phyloP scores from a whole-genome alignment of 2,888 invertebrate species.

The Patella ulyssiponensis region DNA sequence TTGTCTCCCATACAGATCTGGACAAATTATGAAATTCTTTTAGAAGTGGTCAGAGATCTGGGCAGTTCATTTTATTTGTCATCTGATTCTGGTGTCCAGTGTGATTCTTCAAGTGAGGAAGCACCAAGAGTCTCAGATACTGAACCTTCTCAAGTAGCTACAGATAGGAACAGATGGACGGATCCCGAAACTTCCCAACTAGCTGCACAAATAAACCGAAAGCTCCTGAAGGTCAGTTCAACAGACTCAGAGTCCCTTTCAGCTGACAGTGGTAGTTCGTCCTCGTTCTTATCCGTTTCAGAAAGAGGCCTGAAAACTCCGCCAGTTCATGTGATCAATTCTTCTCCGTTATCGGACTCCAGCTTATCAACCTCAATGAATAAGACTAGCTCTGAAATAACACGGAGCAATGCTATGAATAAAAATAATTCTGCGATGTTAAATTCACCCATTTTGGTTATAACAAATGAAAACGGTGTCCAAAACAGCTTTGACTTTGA shows the following conservation, averaged over 20 bases:
- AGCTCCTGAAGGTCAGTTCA: background rate
- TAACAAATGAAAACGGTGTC: background rate
- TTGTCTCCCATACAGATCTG: conserved; percentile 44
- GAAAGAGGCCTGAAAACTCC: background rate
- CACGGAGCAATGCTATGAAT: background rate
- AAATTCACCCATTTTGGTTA: background rate
- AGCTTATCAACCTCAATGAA: background rate
- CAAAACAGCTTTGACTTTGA: background rate
- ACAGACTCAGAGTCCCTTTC: background rate
- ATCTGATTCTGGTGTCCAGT: conserved; percentile 47
- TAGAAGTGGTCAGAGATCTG: conserved; percentile 31
- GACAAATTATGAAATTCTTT: conserved; percentile 34
- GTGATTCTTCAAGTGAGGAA: conserved; percentile 21
- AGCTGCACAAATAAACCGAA: background rate
- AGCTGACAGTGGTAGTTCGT: background rate
- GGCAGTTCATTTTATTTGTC: conserved; percentile 42
- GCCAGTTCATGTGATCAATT: background rate
- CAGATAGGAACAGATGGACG: background rate
- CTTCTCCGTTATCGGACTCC: no score
- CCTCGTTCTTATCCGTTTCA: background rate
- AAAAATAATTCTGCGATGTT: background rate
- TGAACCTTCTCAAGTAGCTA: background rate
- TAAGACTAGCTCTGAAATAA: background rate
- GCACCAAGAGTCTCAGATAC: background rate
- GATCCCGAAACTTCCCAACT: background rate